Conservation (phyloP, 2,113 vertebrate genomes). For the Lethenteron reissneri region DNA sequence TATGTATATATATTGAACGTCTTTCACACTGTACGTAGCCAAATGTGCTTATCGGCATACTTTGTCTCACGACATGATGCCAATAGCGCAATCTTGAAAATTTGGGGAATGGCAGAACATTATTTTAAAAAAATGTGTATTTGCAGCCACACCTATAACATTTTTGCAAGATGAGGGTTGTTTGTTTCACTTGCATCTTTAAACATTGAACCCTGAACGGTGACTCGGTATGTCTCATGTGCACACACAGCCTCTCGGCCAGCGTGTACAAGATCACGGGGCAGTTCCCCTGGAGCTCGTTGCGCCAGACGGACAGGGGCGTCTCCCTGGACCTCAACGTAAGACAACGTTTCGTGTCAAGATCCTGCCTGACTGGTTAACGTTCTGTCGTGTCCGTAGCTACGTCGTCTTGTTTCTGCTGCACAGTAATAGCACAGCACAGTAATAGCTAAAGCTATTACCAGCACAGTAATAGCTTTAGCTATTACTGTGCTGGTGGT, state of each 20-base stretch:
- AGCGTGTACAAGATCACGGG: conserved; percentile 85
- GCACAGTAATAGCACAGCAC: no score
- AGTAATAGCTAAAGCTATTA: no score
- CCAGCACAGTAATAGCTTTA: no score
- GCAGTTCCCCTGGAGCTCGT: conserved; percentile 91
- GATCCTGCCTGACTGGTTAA: no score
- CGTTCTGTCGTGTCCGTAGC: no score
- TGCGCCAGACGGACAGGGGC: conserved; percentile 78
- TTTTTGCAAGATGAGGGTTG: not conserved
- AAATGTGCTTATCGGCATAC: no score
- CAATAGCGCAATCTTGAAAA: not conserved
- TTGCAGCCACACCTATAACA: not conserved
- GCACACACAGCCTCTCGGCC: conserved; percentile 41
- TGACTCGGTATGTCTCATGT: conserved; percentile 8
- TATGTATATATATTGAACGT: no score
- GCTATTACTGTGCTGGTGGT: not conserved
- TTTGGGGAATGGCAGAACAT: no score
- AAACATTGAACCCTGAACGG: not conserved
- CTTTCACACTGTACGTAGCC: no score
- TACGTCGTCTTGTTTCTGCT: no score
- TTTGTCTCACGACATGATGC: no score
- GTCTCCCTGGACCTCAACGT: conserved; percentile 61
- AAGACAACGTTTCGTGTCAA: conserved; percentile 15
- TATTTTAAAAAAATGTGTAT: not conserved
- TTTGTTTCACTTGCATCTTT: not conserved